Evolutionary conservation across 2,113 vertebrate genomes (phyloP).

Genomic region (Australoheros scitulus): DNA sequence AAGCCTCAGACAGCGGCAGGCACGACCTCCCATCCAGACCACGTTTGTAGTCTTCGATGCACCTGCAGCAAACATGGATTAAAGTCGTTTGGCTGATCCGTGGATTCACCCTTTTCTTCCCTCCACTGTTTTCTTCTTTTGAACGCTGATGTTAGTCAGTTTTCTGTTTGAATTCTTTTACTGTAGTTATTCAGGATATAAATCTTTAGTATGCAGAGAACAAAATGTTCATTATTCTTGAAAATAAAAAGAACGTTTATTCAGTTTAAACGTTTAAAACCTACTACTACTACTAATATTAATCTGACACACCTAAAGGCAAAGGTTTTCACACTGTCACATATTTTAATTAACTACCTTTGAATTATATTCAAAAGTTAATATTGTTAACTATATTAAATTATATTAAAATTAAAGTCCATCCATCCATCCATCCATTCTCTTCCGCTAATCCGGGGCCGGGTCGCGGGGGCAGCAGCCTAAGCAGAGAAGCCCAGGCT

Average conservation of each 20-base stretch:
- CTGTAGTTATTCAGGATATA: not conserved
- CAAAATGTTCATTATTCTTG: not conserved
- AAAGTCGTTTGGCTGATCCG: not conserved
- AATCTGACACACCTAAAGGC: not conserved
- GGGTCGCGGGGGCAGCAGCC: no score
- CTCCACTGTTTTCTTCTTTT: not conserved
- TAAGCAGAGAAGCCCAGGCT: no score
- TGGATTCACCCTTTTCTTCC: not conserved
- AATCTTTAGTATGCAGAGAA: not conserved
- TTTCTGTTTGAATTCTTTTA: not conserved
- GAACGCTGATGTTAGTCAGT: not conserved
- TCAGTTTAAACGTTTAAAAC: no score
- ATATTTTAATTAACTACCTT: not conserved
- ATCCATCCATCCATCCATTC: no score
- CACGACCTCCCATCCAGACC: constrained; percentile 90
- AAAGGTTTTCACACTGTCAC: not conserved
- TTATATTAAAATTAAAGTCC: not conserved
- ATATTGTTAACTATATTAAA: not conserved
- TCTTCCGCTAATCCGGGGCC: no score
- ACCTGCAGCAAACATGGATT: constrained; percentile 75
- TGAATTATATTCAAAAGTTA: not conserved
- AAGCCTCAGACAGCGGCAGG: constrained; percentile 90
- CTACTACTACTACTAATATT: not conserved
- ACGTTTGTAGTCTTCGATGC: constrained; percentile 97
- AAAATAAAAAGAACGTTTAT: not conserved